phyloP scores from a whole-genome alignment of 2,797 vertebrate genomes.

The Pyrocephalus nanus region DNA sequence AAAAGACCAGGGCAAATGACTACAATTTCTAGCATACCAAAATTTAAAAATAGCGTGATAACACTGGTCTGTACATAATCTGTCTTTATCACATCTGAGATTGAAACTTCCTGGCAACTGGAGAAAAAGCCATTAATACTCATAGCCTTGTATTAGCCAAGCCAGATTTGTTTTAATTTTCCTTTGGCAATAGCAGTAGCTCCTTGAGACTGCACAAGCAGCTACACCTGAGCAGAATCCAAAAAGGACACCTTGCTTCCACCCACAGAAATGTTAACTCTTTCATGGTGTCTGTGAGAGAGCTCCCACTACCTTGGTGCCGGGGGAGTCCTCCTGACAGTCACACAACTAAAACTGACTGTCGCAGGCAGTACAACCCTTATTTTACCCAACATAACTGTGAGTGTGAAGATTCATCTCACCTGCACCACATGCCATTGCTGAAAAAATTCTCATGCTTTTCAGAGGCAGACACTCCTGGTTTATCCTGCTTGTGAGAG shows the following conservation, averaged over 20 bases:
- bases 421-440: accelerated
- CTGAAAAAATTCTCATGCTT: background rate
- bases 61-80: background rate
- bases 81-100: constrained; percentile 47
- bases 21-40: background rate
- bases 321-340: background rate
- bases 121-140: constrained; percentile 67
- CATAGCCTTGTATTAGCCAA: constrained; percentile 55
- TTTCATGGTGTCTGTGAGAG: background rate
- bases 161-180: constrained; percentile 76
- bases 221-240: constrained; percentile 64
- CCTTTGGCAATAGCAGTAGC: constrained; percentile 59
- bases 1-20: background rate
- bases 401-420: background rate
- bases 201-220: constrained; percentile 55
- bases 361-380: background rate
- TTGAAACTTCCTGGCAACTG: constrained; percentile 61
- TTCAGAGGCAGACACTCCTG: background rate
- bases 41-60: constrained; percentile 27
- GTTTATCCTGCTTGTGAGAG: background rate
- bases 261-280: constrained; percentile 31
- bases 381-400: background rate
- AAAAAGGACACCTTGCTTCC: constrained; percentile 22
- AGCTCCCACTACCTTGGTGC: background rate
- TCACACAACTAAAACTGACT: background rate